phyloP scores from a whole-genome alignment of 2,797 vertebrate species.

The Vipera latastei region DNA sequence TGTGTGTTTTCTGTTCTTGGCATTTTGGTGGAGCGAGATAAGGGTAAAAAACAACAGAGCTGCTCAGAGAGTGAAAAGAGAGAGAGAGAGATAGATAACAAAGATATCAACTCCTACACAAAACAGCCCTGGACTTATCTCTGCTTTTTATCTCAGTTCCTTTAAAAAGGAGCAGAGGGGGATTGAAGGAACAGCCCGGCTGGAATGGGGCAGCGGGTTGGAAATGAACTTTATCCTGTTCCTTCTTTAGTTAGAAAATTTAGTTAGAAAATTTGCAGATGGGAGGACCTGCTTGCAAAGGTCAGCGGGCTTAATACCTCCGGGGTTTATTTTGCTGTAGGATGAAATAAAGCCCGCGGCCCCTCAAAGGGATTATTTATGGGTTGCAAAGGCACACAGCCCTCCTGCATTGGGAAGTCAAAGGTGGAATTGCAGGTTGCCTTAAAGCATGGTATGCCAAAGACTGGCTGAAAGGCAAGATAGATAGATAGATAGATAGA shows the following conservation, averaged over 20 bases:
- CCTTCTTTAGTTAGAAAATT: conserved; percentile 75
- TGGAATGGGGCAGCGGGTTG: conserved; percentile 73
- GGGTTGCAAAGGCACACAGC: neutral
- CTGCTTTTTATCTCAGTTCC: conserved; percentile 87
- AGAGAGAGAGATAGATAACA: conserved; percentile 87
- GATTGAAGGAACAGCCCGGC: conserved; percentile 65
- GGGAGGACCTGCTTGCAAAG: conserved; percentile 35
- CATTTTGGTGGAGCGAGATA: conserved; percentile 97
- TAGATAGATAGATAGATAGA: too few relatives aligned
- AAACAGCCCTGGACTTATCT: conserved; percentile 86
- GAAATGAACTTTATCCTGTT: conserved; percentile 73
- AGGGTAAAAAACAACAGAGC: conserved; percentile 91
- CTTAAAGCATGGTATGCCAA: neutral
- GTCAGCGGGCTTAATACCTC: conserved; percentile 13
- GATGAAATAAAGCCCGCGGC: neutral
- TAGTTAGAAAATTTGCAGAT: conserved; percentile 38
- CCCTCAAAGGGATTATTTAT: neutral
- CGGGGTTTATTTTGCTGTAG: neutral
- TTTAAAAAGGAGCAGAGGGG: conserved; percentile 44
- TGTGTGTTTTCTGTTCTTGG: conserved; percentile 86
- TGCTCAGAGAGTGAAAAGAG: conserved; percentile 77
- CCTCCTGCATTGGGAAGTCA: neutral
- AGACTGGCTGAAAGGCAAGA: neutral
- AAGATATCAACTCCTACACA: conserved; percentile 92
- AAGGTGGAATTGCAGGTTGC: neutral